A percentile compares a stretch with the other conserved stretches of the same genome.
Evolutionary conservation across 2,888 invertebrate species (phyloP).

Genomic region (Chaitophorus viminalis): DNA sequence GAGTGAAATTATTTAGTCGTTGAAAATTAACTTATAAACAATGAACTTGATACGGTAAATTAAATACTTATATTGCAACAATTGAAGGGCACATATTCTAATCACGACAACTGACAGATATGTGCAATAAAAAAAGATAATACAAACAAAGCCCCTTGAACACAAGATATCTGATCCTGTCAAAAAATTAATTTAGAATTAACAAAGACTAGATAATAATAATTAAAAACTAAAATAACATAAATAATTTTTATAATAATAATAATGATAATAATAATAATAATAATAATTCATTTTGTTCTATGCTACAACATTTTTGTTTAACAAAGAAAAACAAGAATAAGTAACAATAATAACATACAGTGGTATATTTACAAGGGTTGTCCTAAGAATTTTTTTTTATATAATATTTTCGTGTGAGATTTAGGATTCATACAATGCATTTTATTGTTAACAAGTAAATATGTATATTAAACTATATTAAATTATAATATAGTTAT

Average conservation of each 20-base stretch:
- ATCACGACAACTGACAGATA: background rate
- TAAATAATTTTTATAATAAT: conserved; percentile 45
- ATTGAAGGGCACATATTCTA: conserved; percentile 20
- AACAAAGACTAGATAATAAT: conserved; percentile 60
- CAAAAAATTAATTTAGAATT: conserved; percentile 45
- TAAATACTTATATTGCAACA: conserved; percentile 7
- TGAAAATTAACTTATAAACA: conserved; percentile 38
- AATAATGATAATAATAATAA: conserved; percentile 38
- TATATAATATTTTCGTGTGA: background rate
- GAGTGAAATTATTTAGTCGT: conserved; percentile 13
- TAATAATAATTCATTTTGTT: conserved; percentile 52
- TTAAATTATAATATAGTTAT: background rate
- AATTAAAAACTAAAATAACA: conserved; percentile 58
- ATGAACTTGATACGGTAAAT: conserved; percentile 18
- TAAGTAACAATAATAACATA: conserved; percentile 53
- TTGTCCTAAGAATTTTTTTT: background rate
- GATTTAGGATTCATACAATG: background rate
- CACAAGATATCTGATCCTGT: conserved; percentile 40
- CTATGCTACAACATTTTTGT: conserved; percentile 36
- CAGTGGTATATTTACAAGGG: conserved; percentile 39
- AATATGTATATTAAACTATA: background rate
- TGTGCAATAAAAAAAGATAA: background rate
- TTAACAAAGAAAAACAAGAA: conserved; percentile 54
- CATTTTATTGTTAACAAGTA: background rate
- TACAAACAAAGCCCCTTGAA: conserved; percentile 9